Evolutionary conservation across 2,888 invertebrate species (phyloP).

Genomic region (Drosophila testacea): DNA sequence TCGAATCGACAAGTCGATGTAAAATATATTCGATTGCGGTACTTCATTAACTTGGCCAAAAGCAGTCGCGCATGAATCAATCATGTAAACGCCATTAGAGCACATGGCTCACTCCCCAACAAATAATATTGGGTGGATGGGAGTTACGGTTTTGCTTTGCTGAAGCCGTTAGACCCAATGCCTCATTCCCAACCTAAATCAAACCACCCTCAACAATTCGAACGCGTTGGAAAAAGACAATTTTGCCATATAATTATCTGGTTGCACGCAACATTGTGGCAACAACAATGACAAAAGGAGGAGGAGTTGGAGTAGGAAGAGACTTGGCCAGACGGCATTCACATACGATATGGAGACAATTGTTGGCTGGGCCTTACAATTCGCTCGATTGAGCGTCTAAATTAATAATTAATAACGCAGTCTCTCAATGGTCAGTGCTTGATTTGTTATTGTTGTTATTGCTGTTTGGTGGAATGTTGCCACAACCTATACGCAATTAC

Average conservation of each 20-base stretch:
- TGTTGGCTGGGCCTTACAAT: constrained; percentile 39
- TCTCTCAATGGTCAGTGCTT: constrained; percentile 35
- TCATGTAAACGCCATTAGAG: constrained; percentile 68
- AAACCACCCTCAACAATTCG: constrained; percentile 6
- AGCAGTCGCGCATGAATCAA: constrained; percentile 61
- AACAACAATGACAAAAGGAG: not conserved
- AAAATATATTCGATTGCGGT: constrained; percentile 36
- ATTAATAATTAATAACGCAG: constrained; percentile 72
- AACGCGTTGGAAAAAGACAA: constrained; percentile 65
- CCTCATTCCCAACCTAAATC: constrained; percentile 5
- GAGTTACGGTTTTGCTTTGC: constrained; percentile 33
- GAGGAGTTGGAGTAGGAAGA: not conserved
- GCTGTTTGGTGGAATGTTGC: constrained; percentile 41
- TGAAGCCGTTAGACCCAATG: constrained; percentile 44
- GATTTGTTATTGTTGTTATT: constrained; percentile 27
- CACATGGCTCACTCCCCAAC: constrained; percentile 1
- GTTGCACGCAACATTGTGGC: constrained; percentile 72
- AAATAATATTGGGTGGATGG: constrained; percentile 6
- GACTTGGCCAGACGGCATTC: constrained; percentile 15
- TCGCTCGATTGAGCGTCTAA: constrained; percentile 56
- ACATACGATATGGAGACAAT: constrained; percentile 40
- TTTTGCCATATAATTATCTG: constrained; percentile 78
- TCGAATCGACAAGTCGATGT: constrained; percentile 1
- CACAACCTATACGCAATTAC: constrained; percentile 53
- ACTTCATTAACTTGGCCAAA: constrained; percentile 48